A percentile compares a stretch with the other conserved stretches of the same genome.
Evolutionary conservation across 2,113 vertebrate species (phyloP).

Genomic region (Dromas ardeola): DNA sequence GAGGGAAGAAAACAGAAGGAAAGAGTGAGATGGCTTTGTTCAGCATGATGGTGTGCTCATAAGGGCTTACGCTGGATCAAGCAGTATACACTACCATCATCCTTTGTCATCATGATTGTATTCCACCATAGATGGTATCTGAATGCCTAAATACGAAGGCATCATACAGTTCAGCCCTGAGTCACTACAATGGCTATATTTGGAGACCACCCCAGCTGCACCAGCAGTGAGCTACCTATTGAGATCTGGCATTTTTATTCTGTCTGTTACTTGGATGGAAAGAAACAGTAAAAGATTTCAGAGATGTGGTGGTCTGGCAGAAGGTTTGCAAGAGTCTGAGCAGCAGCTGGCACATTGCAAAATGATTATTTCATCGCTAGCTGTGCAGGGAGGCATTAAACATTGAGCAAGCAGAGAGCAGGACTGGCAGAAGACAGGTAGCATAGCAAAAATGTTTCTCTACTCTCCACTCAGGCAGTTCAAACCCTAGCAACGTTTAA

Average conservation of each 20-base stretch:
- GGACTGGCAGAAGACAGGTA: neutral
- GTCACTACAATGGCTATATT: neutral
- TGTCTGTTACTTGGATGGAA: neutral
- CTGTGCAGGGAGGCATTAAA: neutral
- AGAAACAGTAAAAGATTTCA: neutral
- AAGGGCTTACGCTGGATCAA: neutral
- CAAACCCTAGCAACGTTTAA: neutral
- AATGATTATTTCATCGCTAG: neutral
- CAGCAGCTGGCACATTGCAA: neutral
- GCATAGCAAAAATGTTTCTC: neutral
- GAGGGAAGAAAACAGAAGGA: neutral
- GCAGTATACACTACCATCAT: accelerated
- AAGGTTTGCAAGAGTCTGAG: neutral
- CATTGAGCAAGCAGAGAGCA: neutral
- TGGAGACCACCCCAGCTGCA: neutral
- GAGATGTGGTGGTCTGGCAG: neutral
- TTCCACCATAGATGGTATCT: neutral
- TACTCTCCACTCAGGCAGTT: neutral
- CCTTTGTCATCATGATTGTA: neutral
- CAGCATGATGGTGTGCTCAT: neutral
- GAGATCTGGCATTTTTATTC: neutral
- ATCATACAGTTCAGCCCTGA: neutral
- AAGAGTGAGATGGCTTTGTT: neutral
- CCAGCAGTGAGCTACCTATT: neutral
- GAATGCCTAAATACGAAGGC: neutral